Base-by-base conservation (phyloP, 2,797 vertebrate genomes). In the Danio choprae region DNA sequence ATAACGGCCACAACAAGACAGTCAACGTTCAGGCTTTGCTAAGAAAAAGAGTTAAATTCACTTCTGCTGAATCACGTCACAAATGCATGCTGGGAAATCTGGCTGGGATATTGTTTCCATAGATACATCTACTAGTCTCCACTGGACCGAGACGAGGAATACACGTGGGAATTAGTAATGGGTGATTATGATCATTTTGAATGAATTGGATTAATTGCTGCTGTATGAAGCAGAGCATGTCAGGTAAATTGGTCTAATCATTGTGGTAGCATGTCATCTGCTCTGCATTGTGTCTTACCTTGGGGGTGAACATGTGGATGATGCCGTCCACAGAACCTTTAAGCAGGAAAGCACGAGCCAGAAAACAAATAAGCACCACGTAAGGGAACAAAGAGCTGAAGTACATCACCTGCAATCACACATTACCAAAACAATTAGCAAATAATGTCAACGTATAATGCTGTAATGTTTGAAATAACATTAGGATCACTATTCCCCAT, bases 301-400 rank as follows among this genome's bases (percentile, higher is more conserved):
- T 96, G 12, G 98, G 97, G 1, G 97, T 98, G 89, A 99, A 98
- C 98, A 99, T 99, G 91, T 99, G 95, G 62, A 92, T 92, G 75
- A 99, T 98, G 67, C 97, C 98, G 67, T 98, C 96, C 69, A 96
- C 12, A 69, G 98, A 98, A 69, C 97, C 98, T 86, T 95, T 96
- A 84, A 99, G 94, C 56, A 99, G 94, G 62, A 99, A 89, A 7
- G 94, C 92, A 88, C 97, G 94, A 79, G 96, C 92, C 91, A 99
- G 91, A 94, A 99, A 99, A 90, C 97, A 99, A 46, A 97, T 87
- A 88, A 99, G 90, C 78, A 99, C 97, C 80, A 96, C 91, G 50
- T 99, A 99, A 0, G 98, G 98, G 83, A 98, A 98, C 84, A 99
- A 91, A 79, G 98, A 98, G 90, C 97, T 99, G 93, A 99, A 99